Percentiles rank a stretch among this genome's conserved stretches.
Conservation (phyloP, 1,140 invertebrate species). For the Ptiloglossa arizonensis region DNA sequence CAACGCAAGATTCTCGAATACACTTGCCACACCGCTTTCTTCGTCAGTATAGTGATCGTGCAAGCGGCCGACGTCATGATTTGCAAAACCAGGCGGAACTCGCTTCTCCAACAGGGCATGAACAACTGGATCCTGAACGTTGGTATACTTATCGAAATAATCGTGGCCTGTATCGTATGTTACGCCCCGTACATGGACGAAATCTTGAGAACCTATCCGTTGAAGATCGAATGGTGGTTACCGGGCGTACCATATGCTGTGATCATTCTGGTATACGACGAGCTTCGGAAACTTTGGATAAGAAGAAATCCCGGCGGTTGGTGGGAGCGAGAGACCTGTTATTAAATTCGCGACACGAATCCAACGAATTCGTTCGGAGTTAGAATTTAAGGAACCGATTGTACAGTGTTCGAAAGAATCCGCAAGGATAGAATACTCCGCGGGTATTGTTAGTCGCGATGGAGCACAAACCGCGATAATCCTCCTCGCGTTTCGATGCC, state of each 20-base stretch:
- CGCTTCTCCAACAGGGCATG: slow-evolving; percentile 91
- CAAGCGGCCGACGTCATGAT: slow-evolving; percentile 92
- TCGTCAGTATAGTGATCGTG: slow-evolving; percentile 90
- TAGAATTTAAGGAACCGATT: too few species aligned
- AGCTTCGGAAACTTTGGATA: slow-evolving; percentile 88
- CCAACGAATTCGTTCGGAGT: too few species aligned
- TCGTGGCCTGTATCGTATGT: slow-evolving; percentile 85
- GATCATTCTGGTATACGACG: slow-evolving; percentile 89
- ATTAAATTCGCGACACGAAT: slow-evolving; percentile 80
- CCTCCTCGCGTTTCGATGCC: too few species aligned
- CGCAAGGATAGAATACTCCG: too few species aligned
- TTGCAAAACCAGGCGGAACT: slow-evolving; percentile 90
- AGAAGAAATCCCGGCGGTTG: slow-evolving; percentile 88
- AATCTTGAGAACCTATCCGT: slow-evolving; percentile 82
- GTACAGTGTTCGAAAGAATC: too few species aligned
- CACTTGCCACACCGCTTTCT: slow-evolving; percentile 91
- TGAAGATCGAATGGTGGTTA: slow-evolving; percentile 87
- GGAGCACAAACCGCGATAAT: too few species aligned
- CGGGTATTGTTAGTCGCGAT: too few species aligned
- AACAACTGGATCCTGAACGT: slow-evolving; percentile 87
- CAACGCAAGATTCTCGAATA: slow-evolving; percentile 88
- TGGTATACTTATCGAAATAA: slow-evolving; percentile 86
- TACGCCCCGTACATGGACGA: slow-evolving; percentile 88
- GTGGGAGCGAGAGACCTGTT: slow-evolving; percentile 91
- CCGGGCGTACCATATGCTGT: slow-evolving; percentile 88